Evolutionary conservation across 2,113 vertebrate species (phyloP).

Genomic region (Oxyura jamaicensis): DNA sequence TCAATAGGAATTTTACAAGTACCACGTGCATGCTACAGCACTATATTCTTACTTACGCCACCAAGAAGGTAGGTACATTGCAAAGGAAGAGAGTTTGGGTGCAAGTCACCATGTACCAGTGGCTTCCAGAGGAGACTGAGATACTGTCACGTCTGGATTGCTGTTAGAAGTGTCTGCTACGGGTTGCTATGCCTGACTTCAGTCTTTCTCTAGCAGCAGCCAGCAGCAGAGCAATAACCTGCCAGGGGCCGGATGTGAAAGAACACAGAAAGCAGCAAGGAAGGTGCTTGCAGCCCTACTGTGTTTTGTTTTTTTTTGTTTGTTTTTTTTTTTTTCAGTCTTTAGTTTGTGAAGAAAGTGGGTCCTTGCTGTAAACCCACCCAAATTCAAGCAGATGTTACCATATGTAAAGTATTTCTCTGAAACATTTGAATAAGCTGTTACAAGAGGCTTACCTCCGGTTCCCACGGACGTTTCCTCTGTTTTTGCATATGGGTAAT

Average conservation of each 20-base stretch:
- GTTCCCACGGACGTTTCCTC: constrained; percentile 37
- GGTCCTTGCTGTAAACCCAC: background rate
- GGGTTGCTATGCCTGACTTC: background rate
- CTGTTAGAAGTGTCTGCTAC: background rate
- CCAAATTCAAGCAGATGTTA: background rate
- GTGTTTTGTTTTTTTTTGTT: background rate
- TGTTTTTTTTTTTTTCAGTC: background rate
- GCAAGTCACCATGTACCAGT: too few species aligned
- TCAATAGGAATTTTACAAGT: background rate
- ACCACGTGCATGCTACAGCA: background rate
- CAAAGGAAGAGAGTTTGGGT: background rate
- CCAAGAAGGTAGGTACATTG: background rate
- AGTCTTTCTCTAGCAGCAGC: background rate
- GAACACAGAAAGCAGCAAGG: background rate
- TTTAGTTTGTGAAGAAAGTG: background rate
- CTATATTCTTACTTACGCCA: background rate
- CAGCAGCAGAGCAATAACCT: background rate
- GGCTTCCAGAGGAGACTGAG: too few species aligned
- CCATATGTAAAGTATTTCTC: constrained; percentile 4
- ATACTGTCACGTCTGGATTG: background rate
- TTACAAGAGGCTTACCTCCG: constrained; percentile 5
- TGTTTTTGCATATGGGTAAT: background rate
- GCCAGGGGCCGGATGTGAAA: background rate
- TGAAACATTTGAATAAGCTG: constrained; percentile 20
- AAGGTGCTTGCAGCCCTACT: background rate